A percentile compares a stretch with the other conserved stretches of the same genome.
These are phyloP conservation scores for Hecatera dysodea DNA, from an alignment of 2,888 invertebrate species.

Conservation along the genomic window DNA sequence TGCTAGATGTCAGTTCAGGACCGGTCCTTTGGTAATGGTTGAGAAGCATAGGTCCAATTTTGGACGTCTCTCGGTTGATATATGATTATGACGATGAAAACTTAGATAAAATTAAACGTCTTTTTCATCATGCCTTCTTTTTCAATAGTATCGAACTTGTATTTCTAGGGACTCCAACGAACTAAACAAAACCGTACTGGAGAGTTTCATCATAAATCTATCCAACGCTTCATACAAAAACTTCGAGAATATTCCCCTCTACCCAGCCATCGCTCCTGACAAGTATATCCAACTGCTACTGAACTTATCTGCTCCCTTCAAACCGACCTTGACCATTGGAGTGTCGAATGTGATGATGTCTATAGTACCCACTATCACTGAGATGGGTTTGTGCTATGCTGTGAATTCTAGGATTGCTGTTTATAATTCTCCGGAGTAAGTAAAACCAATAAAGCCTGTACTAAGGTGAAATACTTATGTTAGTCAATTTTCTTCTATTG, in stretches of 20 bases:
- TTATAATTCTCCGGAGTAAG: conserved; percentile 91
- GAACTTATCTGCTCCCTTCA: conserved; percentile 88
- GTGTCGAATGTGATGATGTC: conserved; percentile 87
- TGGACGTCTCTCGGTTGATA: not conserved
- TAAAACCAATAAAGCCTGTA: not conserved
- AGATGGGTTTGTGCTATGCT: conserved; percentile 93
- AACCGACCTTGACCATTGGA: conserved; percentile 89
- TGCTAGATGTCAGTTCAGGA: not conserved
- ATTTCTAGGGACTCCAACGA: conserved; percentile 78
- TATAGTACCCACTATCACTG: conserved; percentile 92
- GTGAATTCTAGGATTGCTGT: conserved; percentile 92
- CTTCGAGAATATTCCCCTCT: conserved; percentile 90
- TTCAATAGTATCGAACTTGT: not conserved
- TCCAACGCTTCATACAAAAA: conserved; percentile 91
- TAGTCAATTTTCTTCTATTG: too few species aligned
- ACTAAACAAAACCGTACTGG: conserved; percentile 89
- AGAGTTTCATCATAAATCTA: conserved; percentile 89
- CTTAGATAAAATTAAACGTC: too few species aligned
- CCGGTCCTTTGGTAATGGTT: not conserved
- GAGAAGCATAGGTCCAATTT: not conserved
- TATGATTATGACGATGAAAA: not conserved
- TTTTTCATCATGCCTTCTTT: not conserved
- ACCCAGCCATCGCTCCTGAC: conserved; percentile 89
- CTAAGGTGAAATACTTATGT: too few species aligned
- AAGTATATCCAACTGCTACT: conserved; percentile 91